These are phyloP conservation scores for Trissolcus brochymenae DNA, from an alignment of 2,888 invertebrate genomes.

Conservation along the genomic window DNA sequence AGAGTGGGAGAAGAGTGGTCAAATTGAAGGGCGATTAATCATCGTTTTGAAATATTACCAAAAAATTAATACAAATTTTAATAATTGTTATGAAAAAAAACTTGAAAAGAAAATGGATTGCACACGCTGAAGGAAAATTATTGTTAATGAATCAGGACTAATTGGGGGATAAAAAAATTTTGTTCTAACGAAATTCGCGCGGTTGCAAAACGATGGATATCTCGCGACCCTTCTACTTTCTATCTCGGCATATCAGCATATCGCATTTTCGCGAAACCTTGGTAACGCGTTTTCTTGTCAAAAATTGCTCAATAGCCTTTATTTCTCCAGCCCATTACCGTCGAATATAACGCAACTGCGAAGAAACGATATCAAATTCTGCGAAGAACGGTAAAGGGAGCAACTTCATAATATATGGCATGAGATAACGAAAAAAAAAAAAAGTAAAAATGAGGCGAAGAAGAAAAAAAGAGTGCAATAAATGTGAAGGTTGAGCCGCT, in stretches of 20 bases:
- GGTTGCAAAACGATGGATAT: conserved; percentile 20
- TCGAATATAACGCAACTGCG: conserved; percentile 27
- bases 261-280: conserved; percentile 44
- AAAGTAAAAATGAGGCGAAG: not conserved
- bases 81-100: no score
- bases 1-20: no score
- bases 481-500: conserved; percentile 44
- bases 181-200: conserved; percentile 13
- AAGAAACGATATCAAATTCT: conserved; percentile 47
- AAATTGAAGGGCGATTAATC: no score
- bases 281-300: conserved; percentile 49
- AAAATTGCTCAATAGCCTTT: conserved; percentile 43
- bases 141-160: no score
- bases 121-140: no score
- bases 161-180: no score
- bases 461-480: conserved; percentile 22
- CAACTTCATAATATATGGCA: conserved; percentile 14
- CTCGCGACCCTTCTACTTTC: conserved; percentile 42
- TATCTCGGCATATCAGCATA: conserved; percentile 33
- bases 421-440: conserved; percentile 13
- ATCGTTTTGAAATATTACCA: no score
- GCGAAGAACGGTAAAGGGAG: conserved; percentile 31
- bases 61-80: no score
- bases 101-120: no score
- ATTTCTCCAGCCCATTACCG: conserved; percentile 30